phyloP scores from a whole-genome alignment of 2,113 vertebrate species.

The Pachycephala philippinensis region DNA sequence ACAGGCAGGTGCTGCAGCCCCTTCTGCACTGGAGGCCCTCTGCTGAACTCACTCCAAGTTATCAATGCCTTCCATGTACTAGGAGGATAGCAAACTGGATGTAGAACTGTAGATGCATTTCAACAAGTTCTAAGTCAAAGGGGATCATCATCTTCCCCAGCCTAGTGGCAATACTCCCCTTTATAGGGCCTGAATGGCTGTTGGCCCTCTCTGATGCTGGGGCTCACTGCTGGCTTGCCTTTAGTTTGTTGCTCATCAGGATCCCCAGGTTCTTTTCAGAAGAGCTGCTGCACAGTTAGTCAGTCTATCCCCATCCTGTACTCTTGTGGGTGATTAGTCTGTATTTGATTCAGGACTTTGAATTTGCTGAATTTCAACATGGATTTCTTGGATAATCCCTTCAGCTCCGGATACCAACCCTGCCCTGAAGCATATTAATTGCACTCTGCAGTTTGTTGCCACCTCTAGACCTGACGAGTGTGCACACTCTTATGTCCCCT shows the following conservation, averaged over 20 bases:
- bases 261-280: neutral
- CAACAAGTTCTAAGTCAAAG: neutral
- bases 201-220: neutral
- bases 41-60: neutral
- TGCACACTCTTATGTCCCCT: neutral
- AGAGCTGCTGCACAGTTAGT: neutral
- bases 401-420: neutral
- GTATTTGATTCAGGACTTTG: neutral
- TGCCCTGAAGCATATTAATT: neutral
- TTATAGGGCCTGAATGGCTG: neutral
- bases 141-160: neutral
- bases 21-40: neutral
- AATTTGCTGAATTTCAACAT: neutral
- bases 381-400: neutral
- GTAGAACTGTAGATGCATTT: neutral
- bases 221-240: neutral
- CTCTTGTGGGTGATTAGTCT: neutral
- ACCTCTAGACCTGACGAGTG: accelerated
- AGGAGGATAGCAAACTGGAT: neutral
- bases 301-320: neutral
- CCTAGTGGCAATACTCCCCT: neutral
- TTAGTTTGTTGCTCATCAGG: neutral
- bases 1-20: neutral
- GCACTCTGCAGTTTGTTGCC: neutral
- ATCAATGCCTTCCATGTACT: neutral